phyloP scores from a whole-genome alignment of 2,113 vertebrate species.

The Clarias batrachus region DNA sequence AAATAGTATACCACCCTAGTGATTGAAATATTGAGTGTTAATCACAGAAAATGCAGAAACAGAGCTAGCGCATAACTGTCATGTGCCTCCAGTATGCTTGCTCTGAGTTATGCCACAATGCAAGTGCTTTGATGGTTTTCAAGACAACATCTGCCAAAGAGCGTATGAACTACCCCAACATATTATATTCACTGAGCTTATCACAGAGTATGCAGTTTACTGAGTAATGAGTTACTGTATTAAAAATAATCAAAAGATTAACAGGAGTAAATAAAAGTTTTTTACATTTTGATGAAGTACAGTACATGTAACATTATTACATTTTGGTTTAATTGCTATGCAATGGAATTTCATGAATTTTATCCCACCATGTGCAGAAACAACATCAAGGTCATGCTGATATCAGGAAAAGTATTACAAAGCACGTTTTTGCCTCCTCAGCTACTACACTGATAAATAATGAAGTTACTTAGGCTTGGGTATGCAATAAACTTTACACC shows the following conservation, averaged over 20 bases:
- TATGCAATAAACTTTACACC: conserved; percentile 37
- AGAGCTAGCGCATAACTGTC: background rate
- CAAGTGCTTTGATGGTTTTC: background rate
- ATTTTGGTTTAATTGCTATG: background rate
- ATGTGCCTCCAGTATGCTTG: conserved; percentile 7
- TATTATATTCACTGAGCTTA: background rate
- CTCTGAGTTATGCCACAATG: background rate
- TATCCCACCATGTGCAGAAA: background rate
- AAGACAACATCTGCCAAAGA: background rate
- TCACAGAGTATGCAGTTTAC: background rate
- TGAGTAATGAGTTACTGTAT: background rate
- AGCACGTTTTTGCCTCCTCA: conserved; percentile 50
- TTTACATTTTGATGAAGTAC: background rate
- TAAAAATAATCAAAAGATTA: background rate
- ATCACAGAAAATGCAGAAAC: background rate
- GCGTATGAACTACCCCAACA: background rate
- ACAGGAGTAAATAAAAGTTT: background rate
- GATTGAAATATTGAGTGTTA: background rate
- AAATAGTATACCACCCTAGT: background rate
- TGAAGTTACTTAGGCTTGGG: conserved; percentile 47
- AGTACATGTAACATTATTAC: background rate
- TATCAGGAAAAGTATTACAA: conserved; percentile 38
- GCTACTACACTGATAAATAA: conserved; percentile 50
- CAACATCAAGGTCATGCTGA: conserved; percentile 1
- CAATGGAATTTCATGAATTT: background rate